Evolutionary conservation across 2,797 vertebrate species (phyloP).

Genomic region (Miichthys miiuy): DNA sequence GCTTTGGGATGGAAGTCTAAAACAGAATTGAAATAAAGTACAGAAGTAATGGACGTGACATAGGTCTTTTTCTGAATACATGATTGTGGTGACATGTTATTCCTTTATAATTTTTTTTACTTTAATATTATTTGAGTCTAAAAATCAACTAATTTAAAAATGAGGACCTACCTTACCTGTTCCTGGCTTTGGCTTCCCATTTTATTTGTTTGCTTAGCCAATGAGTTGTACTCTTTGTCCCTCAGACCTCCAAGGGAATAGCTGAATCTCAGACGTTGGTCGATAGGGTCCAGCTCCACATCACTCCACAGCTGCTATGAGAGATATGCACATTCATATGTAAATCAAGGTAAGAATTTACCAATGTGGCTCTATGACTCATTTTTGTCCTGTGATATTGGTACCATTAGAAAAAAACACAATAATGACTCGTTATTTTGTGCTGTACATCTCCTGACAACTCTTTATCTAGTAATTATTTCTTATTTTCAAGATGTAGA

Average conservation of each 20-base stretch:
- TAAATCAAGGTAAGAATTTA: background rate
- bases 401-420: background rate
- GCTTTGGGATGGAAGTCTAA: conserved; percentile 54
- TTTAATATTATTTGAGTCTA: background rate
- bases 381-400: background rate
- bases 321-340: conserved; percentile 11
- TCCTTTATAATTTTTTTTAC: background rate
- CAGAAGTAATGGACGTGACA: background rate
- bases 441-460: background rate
- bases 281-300: conserved; percentile 79
- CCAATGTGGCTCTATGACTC: background rate
- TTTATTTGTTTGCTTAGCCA: conserved; percentile 38
- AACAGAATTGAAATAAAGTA: conserved; percentile 20
- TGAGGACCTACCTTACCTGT: conserved; percentile 70
- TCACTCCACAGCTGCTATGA: conserved; percentile 81
- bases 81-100: background rate
- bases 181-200: conserved; percentile 54
- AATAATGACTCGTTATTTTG: background rate
- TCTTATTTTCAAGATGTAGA: background rate
- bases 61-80: background rate
- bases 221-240: conserved; percentile 58
- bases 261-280: conserved; percentile 55
- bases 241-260: conserved; percentile 60
- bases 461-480: background rate
- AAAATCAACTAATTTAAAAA: conserved; percentile 4